Base-by-base conservation (phyloP, 1,140 invertebrate species). In the Atta cephalotes region DNA sequence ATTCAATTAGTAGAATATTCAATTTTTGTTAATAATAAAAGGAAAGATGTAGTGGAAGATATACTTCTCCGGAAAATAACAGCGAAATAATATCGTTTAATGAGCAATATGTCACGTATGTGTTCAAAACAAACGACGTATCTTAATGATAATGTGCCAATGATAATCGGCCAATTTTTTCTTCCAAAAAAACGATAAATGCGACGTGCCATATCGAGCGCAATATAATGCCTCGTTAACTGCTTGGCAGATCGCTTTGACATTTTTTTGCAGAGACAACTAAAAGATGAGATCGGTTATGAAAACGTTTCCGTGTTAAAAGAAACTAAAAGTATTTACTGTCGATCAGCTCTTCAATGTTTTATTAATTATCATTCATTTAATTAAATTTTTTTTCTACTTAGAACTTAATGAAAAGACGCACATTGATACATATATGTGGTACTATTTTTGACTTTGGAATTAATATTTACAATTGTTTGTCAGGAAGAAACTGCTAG, bases 201-300 rank as follows among this genome's bases (percentile, higher is more conserved):
- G 25, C 70, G 14, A 7, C 70, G 80, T 84, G 80, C 6, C 56
- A 65, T 63, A 84, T 84, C 56, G 18, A 76, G 70, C 39, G 56
- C n/a, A 21, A 18, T 58, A 18, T 35, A 51, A 76, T 16, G 51
- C 56, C 18, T 49, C 39, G 21, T 84, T 84, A 84, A 76, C 49
- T 84, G 56, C 53, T 68, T 18, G 16, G 18, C 21, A 21, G 21
- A 81, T 28, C 14, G 31, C 70, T 82, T 82, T 76, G 70, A 84
- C 14, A 63, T 56, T 76, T 84, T 58, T 62, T 76, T 74, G 39
- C 35, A 51, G n/a, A n/a, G 5, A 74, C 49, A 25, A 58, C 51
- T 58, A 31, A 70, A 70, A 25, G 56, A 72, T 72, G 53, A 62
- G 25, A 39, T 39, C 18, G n/a, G 7, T 60, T 82, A 18, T 76